These are phyloP conservation scores for Drosophila repletoides DNA, from an alignment of 1,140 invertebrate species.

Conservation along the genomic window DNA sequence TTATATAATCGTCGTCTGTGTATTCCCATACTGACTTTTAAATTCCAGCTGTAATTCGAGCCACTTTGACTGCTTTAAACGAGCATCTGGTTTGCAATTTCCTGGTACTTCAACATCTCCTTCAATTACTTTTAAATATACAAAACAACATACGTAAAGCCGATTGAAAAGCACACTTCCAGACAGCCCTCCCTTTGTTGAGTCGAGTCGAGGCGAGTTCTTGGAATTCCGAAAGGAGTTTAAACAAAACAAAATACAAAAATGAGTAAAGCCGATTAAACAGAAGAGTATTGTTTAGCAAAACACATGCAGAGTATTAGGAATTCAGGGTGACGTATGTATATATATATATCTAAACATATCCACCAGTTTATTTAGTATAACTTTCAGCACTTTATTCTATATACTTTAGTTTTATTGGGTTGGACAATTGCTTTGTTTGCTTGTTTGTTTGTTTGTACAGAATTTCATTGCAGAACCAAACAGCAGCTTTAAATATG, in stretches of 20 bases:
- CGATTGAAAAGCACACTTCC: background rate
- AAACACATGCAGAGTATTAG: background rate
- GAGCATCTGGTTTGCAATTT: too few relatives aligned
- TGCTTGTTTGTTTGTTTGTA: constrained; percentile 3
- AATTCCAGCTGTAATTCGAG: too few relatives aligned
- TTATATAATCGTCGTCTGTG: too few relatives aligned
- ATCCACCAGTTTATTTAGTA: background rate
- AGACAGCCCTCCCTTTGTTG: too few relatives aligned
- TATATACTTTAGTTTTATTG: constrained; percentile 21
- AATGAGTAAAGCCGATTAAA: constrained; percentile 3
- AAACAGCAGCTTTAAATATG: background rate
- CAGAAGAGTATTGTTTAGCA: background rate
- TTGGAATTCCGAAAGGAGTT: constrained; percentile 2
- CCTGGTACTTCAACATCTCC: too few relatives aligned
- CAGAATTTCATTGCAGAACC: constrained; percentile 3
- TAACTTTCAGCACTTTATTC: constrained; percentile 6
- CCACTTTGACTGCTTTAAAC: too few relatives aligned
- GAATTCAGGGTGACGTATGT: background rate
- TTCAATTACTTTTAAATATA: too few relatives aligned
- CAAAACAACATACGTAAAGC: background rate
- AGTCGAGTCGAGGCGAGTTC: background rate
- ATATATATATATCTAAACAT: background rate
- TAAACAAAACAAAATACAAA: too few relatives aligned
- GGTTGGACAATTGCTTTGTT: constrained; percentile 12
- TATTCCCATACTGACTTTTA: too few relatives aligned